Evolutionary conservation across 1,140 invertebrate species (phyloP), one percentile per base, ranked within the genome.

Genomic region (Microplitis mediator): DNA sequence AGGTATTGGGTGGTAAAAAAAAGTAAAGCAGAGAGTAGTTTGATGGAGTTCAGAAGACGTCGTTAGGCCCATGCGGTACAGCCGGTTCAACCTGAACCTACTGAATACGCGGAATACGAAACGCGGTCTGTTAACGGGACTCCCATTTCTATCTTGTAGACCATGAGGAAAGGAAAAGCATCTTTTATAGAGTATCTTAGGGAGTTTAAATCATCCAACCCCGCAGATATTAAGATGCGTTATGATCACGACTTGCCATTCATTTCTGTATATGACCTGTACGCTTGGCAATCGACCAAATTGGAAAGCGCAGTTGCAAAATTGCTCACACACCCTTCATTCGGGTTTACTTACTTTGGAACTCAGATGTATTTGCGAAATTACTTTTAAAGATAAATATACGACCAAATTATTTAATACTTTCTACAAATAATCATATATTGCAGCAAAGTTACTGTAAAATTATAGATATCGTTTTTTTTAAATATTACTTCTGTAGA

Each of bases 41-140:
- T 79, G 80, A 84, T 82, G 81, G 80, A 84, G 83, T 85, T 84
- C 76, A 83, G 85, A 87, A 87, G 86, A 87, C 80, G 84, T 85
- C 86, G 85, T 87, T 87, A 82, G 64, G 79, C 70, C 75, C 86
- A 87, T 86, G 82, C 82, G 86, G 86, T 67, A 69, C 71, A 61
- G 70, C 77, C 76, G 76, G 56, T 14, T 45, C 76, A 78, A 79
- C 35, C 80, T 79, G 78, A 70, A 78, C 80, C 50, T 23, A 62
- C 58, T 50, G 63, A 75, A 50, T 54, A 52, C 61, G 65, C 54
- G 62, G 65, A 61, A 39, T 56, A 67, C 9, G 66, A 13, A 52
- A 58, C 35, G 67, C 52, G 50, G 61, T 61, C 52, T 71, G 54
- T 62, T 54, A 34, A 70, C 50, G 35, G 4, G 71, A 36, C 16